A percentile compares a stretch with the other conserved stretches of the same genome.
phyloP scores from a whole-genome alignment of 2,888 invertebrate species.

The Amphipyra berbera region DNA sequence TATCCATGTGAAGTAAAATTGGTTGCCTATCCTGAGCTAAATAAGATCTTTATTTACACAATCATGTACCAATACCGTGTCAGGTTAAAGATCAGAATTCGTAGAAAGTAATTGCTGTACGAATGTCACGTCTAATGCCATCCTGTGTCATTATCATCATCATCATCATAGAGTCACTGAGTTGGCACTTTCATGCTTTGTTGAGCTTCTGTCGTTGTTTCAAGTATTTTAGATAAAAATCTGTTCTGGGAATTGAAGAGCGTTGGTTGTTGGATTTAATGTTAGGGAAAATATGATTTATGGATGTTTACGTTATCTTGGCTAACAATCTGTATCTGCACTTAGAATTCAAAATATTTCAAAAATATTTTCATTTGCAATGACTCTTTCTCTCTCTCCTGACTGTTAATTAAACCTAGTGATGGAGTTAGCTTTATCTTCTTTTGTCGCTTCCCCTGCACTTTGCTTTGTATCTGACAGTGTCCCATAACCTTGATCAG shows the following conservation, averaged over 20 bases:
- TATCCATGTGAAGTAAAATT: neutral
- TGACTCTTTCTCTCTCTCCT: too few species aligned
- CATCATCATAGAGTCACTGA: constrained; percentile 48
- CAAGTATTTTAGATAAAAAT: constrained; percentile 37
- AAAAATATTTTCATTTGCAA: too few species aligned
- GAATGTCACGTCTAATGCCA: constrained; percentile 39
- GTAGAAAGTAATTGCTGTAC: constrained; percentile 43
- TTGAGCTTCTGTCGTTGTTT: constrained; percentile 35
- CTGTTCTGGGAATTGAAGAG: constrained; percentile 2
- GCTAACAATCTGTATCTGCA: too few species aligned
- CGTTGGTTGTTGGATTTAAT: neutral
- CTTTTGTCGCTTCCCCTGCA: too few species aligned
- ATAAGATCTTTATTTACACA: neutral
- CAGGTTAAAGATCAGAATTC: constrained; percentile 29
- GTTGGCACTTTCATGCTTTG: constrained; percentile 57
- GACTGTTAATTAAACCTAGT: too few species aligned
- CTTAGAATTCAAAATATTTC: too few species aligned
- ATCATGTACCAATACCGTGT: constrained; percentile 20
- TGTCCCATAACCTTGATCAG: too few species aligned
- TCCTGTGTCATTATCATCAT: constrained; percentile 48
- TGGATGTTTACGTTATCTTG: neutral
- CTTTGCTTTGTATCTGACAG: too few species aligned
- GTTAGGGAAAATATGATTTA: neutral
- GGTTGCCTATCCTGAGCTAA: neutral
- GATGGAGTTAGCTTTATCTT: too few species aligned